Percentiles rank a stretch among this genome's conserved stretches.
These are phyloP conservation scores for Abrostola triplasia DNA, from an alignment of 2,888 invertebrate species.

Conservation along the genomic window DNA sequence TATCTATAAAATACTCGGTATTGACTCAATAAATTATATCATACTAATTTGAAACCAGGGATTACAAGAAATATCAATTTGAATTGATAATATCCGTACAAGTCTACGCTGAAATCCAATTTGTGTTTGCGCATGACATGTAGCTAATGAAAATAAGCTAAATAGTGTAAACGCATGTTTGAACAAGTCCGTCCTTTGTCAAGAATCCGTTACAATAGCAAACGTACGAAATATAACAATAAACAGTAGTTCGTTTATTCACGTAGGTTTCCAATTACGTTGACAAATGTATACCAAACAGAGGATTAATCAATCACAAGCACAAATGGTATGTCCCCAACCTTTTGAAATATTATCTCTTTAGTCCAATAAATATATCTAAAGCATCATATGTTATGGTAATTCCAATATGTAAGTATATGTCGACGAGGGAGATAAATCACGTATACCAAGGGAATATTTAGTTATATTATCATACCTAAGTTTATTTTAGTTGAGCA, in stretches of 20 bases:
- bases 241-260: slow-evolving; percentile 12
- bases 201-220: neutral
- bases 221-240: slow-evolving; percentile 6
- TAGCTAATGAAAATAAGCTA: neutral
- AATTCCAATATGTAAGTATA: slow-evolving; percentile 41
- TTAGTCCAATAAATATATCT: slow-evolving; percentile 40
- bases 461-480: slow-evolving; percentile 2
- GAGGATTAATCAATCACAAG: slow-evolving; percentile 54
- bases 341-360: slow-evolving; percentile 50
- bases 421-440: slow-evolving; percentile 44
- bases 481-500: neutral
- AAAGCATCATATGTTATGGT: slow-evolving; percentile 42
- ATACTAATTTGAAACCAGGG: neutral
- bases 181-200: neutral
- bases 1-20: neutral
- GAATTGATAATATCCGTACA: neutral
- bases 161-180: neutral
- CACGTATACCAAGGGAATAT: slow-evolving; percentile 19
- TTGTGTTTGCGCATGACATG: neutral
- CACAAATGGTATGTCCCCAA: slow-evolving; percentile 43
- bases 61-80: neutral
- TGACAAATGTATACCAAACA: slow-evolving; percentile 45
- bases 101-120: neutral
- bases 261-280: slow-evolving; percentile 36
- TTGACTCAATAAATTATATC: neutral